Base-by-base conservation (phyloP, 2,888 invertebrate genomes). In the Fragum fragum region DNA sequence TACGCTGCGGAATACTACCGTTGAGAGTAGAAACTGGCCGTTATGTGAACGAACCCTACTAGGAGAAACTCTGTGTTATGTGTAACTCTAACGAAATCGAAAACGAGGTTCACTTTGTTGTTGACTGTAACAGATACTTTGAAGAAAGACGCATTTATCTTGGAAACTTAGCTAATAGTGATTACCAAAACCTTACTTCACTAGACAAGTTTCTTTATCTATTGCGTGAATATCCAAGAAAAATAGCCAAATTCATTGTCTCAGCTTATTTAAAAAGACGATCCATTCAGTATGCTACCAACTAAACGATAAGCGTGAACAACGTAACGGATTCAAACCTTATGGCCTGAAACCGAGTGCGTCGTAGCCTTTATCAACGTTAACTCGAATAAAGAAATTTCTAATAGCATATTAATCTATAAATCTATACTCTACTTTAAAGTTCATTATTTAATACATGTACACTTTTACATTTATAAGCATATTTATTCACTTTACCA, bases 1-100 rank as follows among this genome's bases (percentile, higher is more conserved):
- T 79, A 18, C 57, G 79, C 39, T 70, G 74, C 52, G 71, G 74
- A 9, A 71, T 79, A n/a, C 47, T 74, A n/a, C 75, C 79, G 2
- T 39, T 79, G 18, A 52, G 71, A 9, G 39, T 79, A 14, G 71
- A 75, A 57, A 79, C 79, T 29, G 79, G 79, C 1, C 47, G 79
- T 16, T 75, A 75, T 57, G 32, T 71, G 18, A 66, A 57, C 16
- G 75, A 79, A 29, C 23, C 59, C 5, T 1, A 59, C 16, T 53
- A 79, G 2, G 66, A 61, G 16, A 74, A 75, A 75, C 14, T 72
- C 1, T 80, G 75, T 36, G 57, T 5, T 7, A 14, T 76, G n/a
- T 80, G 80, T 52, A 36, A 80, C 21, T 6, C 29, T n/a, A 36
- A 47, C 16, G 7, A 6, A 29, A 57, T 66, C n/a, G 78, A 78